Evolutionary conservation across 2,113 vertebrate species (phyloP).

Genomic region (Excalfactoria chinensis): DNA sequence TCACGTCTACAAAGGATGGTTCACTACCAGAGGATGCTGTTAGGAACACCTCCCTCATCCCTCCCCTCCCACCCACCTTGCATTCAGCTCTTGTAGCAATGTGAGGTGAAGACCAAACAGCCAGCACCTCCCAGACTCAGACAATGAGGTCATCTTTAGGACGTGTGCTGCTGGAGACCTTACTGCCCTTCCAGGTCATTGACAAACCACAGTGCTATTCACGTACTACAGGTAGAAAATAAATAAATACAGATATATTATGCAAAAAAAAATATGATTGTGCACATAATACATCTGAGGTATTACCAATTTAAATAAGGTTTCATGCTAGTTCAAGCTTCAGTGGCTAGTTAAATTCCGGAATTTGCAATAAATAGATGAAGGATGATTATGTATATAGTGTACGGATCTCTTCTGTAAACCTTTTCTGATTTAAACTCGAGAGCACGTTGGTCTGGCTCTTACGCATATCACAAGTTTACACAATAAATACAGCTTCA

Average conservation of each 20-base stretch:
- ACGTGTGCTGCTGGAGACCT: slow-evolving; percentile 30
- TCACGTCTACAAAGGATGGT: not conserved
- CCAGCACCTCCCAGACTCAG: not conserved
- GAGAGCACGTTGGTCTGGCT: slow-evolving; percentile 3
- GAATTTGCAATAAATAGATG: slow-evolving; percentile 78
- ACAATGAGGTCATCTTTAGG: not conserved
- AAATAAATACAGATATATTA: slow-evolving; percentile 91
- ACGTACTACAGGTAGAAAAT: slow-evolving; percentile 80
- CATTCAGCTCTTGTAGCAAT: not conserved
- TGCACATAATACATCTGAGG: slow-evolving; percentile 83
- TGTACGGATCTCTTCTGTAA: slow-evolving; percentile 69
- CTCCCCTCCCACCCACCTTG: not conserved
- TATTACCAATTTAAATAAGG: slow-evolving; percentile 83
- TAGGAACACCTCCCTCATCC: accelerated
- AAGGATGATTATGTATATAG: slow-evolving; percentile 58
- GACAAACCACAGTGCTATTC: slow-evolving; percentile 80
- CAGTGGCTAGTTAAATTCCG: slow-evolving; percentile 67
- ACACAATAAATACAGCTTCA: slow-evolving; percentile 75
- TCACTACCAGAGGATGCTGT: not conserved
- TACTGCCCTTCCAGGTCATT: slow-evolving; percentile 70
- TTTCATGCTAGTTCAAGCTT: slow-evolving; percentile 76
- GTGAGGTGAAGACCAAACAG: not conserved
- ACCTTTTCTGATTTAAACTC: slow-evolving; percentile 42
- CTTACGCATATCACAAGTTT: slow-evolving; percentile 49
- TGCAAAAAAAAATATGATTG: slow-evolving; percentile 84